phyloP scores from a whole-genome alignment of 2,113 vertebrate species.

The Tragelaphus strepsiceros region DNA sequence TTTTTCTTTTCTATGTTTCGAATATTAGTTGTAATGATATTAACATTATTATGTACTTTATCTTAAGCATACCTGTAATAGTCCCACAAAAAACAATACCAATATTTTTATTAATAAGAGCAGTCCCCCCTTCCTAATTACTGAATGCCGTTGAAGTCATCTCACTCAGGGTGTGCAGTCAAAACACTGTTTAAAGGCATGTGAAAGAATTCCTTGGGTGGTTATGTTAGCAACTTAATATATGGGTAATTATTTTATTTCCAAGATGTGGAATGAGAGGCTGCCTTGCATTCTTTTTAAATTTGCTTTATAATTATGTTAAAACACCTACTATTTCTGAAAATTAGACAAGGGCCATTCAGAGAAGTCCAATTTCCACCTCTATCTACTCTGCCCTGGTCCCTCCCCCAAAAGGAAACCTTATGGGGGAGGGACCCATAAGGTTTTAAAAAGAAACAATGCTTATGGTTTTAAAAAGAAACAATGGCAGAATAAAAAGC shows the following conservation, averaged over 20 bases:
- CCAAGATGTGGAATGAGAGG: background rate
- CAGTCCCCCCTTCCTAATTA: background rate
- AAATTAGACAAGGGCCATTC: background rate
- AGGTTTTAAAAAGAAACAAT: too few relatives aligned
- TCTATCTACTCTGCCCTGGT: background rate
- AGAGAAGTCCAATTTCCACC: background rate
- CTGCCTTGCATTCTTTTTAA: background rate
- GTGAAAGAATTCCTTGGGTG: background rate
- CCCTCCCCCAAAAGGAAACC: background rate
- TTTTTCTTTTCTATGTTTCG: background rate
- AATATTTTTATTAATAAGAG: background rate
- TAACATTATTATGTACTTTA: background rate
- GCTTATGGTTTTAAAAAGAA: background rate
- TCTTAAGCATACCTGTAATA: background rate
- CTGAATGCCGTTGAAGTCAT: background rate
- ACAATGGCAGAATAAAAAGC: background rate
- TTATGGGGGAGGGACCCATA: background rate
- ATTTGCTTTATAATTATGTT: background rate
- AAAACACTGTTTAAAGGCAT: background rate
- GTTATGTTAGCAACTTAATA: background rate
- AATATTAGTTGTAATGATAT: background rate
- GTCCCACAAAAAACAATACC: background rate
- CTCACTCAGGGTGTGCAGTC: background rate
- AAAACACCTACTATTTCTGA: background rate
- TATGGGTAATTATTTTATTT: background rate